A percentile compares a stretch with the other conserved stretches of the same genome.
These are phyloP conservation scores for Calameuta filiformis DNA, from an alignment of 2,888 invertebrate genomes.

Conservation along the genomic window DNA sequence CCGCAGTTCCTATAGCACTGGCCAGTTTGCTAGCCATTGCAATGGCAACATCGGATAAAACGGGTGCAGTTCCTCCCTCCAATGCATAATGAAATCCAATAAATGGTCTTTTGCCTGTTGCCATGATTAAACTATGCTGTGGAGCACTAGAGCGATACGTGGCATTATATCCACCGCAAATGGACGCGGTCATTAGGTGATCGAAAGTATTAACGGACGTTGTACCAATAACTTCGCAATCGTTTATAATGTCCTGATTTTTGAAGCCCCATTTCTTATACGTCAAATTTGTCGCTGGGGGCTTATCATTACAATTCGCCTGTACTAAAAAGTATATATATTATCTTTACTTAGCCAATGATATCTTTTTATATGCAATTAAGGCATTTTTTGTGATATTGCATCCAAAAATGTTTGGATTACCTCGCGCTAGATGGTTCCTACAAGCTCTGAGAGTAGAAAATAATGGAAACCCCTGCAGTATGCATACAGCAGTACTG, in stretches of 20 bases:
- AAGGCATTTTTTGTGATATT: neutral
- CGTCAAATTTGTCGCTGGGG: conserved; percentile 74
- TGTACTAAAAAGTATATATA: conserved; percentile 69
- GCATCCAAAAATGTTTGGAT: conserved; percentile 10
- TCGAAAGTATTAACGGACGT: conserved; percentile 84
- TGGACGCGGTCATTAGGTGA: conserved; percentile 84
- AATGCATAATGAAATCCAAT: conserved; percentile 90
- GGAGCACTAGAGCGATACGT: conserved; percentile 80
- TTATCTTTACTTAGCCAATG: neutral
- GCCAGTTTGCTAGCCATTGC: conserved; percentile 91
- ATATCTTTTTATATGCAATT: neutral
- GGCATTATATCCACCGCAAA: conserved; percentile 79
- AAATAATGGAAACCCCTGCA: conserved; percentile 82
- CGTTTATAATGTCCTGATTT: conserved; percentile 79
- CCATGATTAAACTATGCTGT: conserved; percentile 79
- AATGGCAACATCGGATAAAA: conserved; percentile 90
- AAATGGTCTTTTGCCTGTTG: conserved; percentile 85
- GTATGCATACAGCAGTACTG: conserved; percentile 77
- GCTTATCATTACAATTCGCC: conserved; percentile 74
- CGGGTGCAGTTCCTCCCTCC: conserved; percentile 86
- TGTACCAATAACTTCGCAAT: conserved; percentile 81
- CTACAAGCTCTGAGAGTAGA: conserved; percentile 82
- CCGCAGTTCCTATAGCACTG: conserved; percentile 70
- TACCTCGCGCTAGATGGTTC: conserved; percentile 84
- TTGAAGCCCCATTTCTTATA: conserved; percentile 91